These are phyloP conservation scores for Tapera naevia DNA, from an alignment of 2,797 vertebrate genomes.

Conservation along the genomic window DNA sequence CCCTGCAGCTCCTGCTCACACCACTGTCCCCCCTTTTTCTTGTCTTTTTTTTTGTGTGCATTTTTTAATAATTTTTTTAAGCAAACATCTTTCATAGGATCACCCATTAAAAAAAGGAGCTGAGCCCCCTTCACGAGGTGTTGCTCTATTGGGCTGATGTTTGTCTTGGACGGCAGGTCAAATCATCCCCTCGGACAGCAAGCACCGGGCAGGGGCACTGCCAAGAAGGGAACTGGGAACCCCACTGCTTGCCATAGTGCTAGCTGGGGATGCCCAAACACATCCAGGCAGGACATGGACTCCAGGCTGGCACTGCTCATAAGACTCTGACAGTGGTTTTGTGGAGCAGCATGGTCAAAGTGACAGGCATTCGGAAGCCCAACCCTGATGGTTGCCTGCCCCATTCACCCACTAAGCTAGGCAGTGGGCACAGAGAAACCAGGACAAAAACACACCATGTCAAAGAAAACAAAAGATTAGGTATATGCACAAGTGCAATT, in stretches of 20 bases:
- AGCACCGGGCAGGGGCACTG: not conserved
- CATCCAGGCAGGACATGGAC: not conserved
- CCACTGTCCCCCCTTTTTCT: not conserved
- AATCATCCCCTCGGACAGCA: not conserved
- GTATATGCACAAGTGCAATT: not conserved
- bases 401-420: not conserved
- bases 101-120: not conserved
- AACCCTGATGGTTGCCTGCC: not conserved
- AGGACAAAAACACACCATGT: not conserved
- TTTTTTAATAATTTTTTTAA: not conserved
- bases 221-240: not conserved
- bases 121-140: not conserved
- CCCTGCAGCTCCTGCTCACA: not conserved
- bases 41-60: not conserved
- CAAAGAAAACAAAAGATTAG: not conserved
- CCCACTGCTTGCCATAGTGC: not conserved
- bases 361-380: fast-evolving
- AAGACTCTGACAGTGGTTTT: not conserved
- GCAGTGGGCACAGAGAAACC: not conserved
- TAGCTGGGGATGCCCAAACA: not conserved
- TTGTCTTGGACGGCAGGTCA: not conserved
- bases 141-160: not conserved
- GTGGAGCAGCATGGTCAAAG: not conserved
- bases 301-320: not conserved
- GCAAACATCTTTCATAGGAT: not conserved